Evolutionary conservation across 1,140 invertebrate species (phyloP), one percentile per base, ranked within the genome.

Genomic region (Neomicropteryx cornuta): DNA sequence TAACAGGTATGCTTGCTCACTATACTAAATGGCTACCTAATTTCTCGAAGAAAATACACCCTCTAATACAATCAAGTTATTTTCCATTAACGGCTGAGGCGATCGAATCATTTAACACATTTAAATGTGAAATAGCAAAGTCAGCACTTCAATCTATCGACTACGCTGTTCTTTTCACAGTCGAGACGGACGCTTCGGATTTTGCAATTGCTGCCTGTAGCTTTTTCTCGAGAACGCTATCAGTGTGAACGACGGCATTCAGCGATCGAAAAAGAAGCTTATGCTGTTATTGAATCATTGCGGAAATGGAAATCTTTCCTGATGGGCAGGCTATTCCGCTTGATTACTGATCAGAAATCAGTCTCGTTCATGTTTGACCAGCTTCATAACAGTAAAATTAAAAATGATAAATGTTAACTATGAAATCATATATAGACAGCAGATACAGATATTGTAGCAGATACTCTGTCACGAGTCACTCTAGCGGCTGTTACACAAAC

Each of bases 251-350:
- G 19, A 10, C 39, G 33, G 2, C 44, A 52, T 18, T 32, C 42
- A 11, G 16, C 42, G 1, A 38, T 49, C 4, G 47, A 48, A 37
- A 51, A 51, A 36, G 45, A 51, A 45, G 47, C 47, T 2, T 34
- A 11, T 22, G 47, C 49, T 4, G 43, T 52, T 0, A 38, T 47
- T 13, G 45, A 45, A 27, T 8, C 23, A 8, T 27, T 27, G 23
- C 23, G 23, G 35, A 11, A 14, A 32, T 32, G 30, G 30, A 32
- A 16, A 16, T 16, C 11, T 16, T 32, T 32, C 17, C 30, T 32
- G 16, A 32, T 32, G 6, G 30, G 30, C 6, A 32, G 17, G 17
- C 17, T 16, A 14, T 32, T 32, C 14, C 11, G 17, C 6, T 14
- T 32, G 6, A 32, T 32, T 6, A 32, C 30, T n/a, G 30, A 32